phyloP scores from a whole-genome alignment of 2,797 vertebrate genomes.

The Lepus oiostolus region DNA sequence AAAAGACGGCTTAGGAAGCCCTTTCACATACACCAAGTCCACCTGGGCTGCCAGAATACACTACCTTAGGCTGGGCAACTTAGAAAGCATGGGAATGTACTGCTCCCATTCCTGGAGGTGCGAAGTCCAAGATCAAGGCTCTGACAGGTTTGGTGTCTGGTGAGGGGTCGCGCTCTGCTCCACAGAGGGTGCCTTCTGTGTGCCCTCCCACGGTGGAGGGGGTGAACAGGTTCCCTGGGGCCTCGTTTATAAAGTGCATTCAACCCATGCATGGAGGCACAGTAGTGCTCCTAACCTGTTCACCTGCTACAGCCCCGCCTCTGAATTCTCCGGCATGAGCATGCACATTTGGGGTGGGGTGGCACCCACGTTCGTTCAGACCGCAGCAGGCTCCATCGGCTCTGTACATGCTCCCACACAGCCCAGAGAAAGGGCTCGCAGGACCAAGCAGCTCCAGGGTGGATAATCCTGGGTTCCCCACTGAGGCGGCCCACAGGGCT shows the following conservation, averaged over 20 bases:
- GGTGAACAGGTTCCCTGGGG: background rate
- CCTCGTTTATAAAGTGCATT: background rate
- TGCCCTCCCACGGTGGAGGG: background rate
- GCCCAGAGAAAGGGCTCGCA: background rate
- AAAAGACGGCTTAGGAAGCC: background rate
- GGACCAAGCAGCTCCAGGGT: background rate
- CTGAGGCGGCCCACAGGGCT: background rate
- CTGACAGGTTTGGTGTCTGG: background rate
- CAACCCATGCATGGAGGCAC: background rate
- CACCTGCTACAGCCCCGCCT: background rate
- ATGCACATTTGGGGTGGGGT: too few species aligned
- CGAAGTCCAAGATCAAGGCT: background rate
- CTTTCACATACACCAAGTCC: background rate
- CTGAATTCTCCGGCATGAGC: background rate
- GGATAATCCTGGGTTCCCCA: background rate
- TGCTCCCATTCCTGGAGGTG: background rate
- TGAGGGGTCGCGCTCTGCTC: background rate
- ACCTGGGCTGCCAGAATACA: background rate
- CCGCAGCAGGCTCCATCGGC: background rate
- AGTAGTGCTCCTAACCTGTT: too few species aligned
- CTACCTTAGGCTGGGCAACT: background rate
- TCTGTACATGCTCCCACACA: background rate
- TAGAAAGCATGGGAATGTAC: background rate
- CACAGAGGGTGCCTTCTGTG: background rate
- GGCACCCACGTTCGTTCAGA: background rate